phyloP scores from a whole-genome alignment of 2,113 vertebrate species.

The Amazona vittata region DNA sequence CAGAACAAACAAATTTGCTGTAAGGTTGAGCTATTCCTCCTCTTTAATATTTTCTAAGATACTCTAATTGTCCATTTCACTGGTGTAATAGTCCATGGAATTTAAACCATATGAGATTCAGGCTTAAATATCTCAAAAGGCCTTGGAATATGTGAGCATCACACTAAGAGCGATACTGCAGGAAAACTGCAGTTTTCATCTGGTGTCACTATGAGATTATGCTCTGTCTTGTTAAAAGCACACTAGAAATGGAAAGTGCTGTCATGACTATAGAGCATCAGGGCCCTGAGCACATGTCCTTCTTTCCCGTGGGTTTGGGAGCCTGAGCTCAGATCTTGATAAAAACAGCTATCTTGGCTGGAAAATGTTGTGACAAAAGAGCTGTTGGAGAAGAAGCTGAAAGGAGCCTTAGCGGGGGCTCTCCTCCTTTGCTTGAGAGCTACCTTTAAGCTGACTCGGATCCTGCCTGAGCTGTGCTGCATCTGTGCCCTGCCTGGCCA shows the following conservation, averaged over 20 bases:
- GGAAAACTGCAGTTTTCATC: neutral
- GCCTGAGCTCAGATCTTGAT: neutral
- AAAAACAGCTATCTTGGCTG: neutral
- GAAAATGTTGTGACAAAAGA: neutral
- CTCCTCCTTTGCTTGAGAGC: neutral
- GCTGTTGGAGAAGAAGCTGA: neutral
- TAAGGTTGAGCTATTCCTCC: neutral
- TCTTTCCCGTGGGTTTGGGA: neutral
- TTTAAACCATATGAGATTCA: neutral
- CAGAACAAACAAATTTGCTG: neutral
- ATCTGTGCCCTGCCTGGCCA: neutral
- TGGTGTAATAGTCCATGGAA: neutral
- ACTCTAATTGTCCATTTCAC: neutral
- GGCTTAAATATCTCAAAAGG: neutral
- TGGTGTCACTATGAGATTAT: neutral
- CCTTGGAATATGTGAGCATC: neutral
- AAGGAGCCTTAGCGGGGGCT: neutral
- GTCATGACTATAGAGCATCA: neutral
- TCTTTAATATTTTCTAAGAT: neutral
- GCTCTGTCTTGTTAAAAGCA: neutral
- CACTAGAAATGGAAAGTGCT: neutral
- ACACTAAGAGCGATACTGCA: neutral
- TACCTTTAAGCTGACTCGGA: neutral
- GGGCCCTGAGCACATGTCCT: accelerated
- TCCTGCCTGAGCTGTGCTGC: neutral